phyloP scores from a whole-genome alignment of 2,888 invertebrate species.

The Oconnorella tubifera region DNA sequence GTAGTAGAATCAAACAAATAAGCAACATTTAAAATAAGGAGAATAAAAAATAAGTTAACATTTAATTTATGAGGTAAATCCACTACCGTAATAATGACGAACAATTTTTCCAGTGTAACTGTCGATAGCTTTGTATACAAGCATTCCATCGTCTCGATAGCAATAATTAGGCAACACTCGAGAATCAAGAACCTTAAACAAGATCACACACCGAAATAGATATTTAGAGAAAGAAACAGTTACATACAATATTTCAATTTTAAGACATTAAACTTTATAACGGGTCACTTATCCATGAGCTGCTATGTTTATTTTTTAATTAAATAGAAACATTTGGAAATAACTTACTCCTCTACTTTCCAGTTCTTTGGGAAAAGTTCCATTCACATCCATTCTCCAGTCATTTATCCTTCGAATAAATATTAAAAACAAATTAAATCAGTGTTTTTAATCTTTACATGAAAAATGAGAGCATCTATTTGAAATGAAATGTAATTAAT shows the following conservation, averaged over 20 bases:
- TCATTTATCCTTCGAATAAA: slow-evolving; percentile 42
- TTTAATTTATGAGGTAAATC: too few relatives aligned
- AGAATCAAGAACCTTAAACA: slow-evolving; percentile 45
- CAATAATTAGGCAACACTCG: slow-evolving; percentile 56
- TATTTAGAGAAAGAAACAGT: too few relatives aligned
- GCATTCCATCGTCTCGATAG: slow-evolving; percentile 58
- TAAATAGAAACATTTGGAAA: too few relatives aligned
- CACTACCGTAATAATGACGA: slow-evolving; percentile 56
- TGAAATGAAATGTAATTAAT: background rate
- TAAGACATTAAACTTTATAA: too few relatives aligned
- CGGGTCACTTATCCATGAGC: too few relatives aligned
- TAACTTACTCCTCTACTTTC: slow-evolving; percentile 48
- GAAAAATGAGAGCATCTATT: background rate
- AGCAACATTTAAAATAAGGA: too few relatives aligned
- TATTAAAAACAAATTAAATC: background rate
- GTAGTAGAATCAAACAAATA: too few relatives aligned
- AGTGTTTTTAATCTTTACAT: background rate
- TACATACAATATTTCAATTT: too few relatives aligned
- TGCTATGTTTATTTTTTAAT: too few relatives aligned
- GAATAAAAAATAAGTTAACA: background rate
- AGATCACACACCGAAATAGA: too few relatives aligned
- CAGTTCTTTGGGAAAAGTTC: slow-evolving; percentile 55
- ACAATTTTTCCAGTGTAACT: slow-evolving; percentile 56
- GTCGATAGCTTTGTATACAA: slow-evolving; percentile 55
- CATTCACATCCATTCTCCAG: slow-evolving; percentile 53